phyloP scores from a whole-genome alignment of 2,888 invertebrate genomes.

The Gastrophysa polygoni region DNA sequence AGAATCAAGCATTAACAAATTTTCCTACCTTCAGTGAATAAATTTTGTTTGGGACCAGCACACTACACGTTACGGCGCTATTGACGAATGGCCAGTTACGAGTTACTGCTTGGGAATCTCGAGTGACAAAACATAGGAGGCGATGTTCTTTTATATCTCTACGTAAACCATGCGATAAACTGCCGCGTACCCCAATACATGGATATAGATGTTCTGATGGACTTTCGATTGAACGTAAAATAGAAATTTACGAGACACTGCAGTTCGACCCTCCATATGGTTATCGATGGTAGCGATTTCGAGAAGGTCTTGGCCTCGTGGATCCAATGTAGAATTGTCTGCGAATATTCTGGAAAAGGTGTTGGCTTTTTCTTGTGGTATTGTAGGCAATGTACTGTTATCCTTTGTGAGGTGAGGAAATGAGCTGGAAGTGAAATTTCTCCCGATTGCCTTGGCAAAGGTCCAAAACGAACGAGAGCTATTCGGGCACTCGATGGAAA shows the following conservation, averaged over 20 bases:
- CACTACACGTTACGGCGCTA: not conserved
- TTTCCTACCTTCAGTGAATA: not conserved
- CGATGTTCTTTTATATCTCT: not conserved
- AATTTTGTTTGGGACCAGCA: not conserved
- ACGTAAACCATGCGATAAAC: not conserved
- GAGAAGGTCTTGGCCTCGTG: no score
- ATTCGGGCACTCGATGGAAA: no score
- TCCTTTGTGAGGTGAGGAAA: no score
- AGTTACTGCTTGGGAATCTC: not conserved
- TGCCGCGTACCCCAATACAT: not conserved
- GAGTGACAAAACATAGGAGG: not conserved
- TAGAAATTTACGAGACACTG: not conserved
- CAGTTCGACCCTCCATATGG: not conserved
- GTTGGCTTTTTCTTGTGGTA: no score
- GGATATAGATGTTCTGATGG: not conserved
- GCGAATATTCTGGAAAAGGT: no score
- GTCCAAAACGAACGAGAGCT: no score
- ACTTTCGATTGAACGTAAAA: not conserved
- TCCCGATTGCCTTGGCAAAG: no score
- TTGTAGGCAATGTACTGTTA: no score
- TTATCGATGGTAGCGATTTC: no score
- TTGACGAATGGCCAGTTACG: not conserved
- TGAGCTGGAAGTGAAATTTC: no score
- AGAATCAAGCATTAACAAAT: not conserved
- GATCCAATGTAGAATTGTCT: no score